Evolutionary conservation across 1,140 invertebrate species (phyloP), one percentile per base, ranked within the genome.

Genomic region (Heliconius congener): DNA sequence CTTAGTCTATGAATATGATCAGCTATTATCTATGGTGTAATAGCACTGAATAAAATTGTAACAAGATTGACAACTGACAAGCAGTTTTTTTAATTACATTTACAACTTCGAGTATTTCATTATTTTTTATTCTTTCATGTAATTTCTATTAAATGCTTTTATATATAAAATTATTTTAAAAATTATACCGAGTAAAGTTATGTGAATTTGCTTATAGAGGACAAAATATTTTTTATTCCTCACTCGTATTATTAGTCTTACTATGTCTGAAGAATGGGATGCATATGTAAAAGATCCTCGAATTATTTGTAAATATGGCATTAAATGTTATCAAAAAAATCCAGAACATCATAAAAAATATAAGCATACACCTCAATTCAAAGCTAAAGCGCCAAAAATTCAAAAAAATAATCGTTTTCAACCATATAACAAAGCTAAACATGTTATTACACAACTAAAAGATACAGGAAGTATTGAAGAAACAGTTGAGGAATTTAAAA

Each of bases 271-370:
- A 13, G 90, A 90, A 78, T 91, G 90, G 88, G 75, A 84, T 81
- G 80, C 83, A 13, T 94, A 90, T 78, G 78, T 85, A 42, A 86
- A 91, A 72, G 94, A 95, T 83, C 66, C 90, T n/a, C 86, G 94
- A 87, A 88, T 79, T 34, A 79, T 87, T 73, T 99, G 98, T 92
- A 97, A 97, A 94, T 98, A 98, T 90, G 97, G 97, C 52, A 90
- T 85, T 27, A 96, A 97, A 84, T 99, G 98, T 93, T 98, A 98
- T 93, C 97, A 98, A 87, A 98, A 97, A 91, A 98, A 98, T 95
- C 93, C 96, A 13, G 94, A 95, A 1, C 98, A 99, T 95, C 95
- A 96, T 60, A 93, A 96, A 78, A 96, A 97, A 86, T 99, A 96
- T 79, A 97, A 97, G 92, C 98, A 98, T 93, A 97, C 96, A 8